Evolutionary conservation across 1,140 invertebrate species (phyloP).

Genomic region (Streblospio benedicti): DNA sequence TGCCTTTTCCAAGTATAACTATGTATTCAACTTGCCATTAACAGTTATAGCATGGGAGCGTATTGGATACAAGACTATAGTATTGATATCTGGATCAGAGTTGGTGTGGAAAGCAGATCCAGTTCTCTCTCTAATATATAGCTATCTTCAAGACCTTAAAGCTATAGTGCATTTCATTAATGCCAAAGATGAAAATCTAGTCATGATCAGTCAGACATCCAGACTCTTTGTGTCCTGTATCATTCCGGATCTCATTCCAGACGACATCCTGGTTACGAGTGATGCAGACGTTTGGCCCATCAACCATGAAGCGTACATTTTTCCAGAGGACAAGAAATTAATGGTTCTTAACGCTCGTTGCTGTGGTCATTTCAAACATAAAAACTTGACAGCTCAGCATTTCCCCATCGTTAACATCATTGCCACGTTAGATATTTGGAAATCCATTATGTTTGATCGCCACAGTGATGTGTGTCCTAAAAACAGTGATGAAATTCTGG

Average conservation of each 20-base stretch:
- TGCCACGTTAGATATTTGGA: slow-evolving; percentile 17
- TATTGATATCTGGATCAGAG: slow-evolving; percentile 7
- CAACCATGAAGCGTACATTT: slow-evolving; percentile 3
- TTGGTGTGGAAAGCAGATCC: no score
- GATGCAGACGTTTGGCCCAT: slow-evolving; percentile 18
- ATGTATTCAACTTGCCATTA: slow-evolving; percentile 9
- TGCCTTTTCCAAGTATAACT: no score
- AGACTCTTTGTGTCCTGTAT: slow-evolving; percentile 12
- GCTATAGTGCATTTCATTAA: no score
- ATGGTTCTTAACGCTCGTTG: slow-evolving; percentile 17
- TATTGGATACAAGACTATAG: not conserved
- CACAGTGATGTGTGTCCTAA: not conserved
- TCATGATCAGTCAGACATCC: slow-evolving; percentile 8
- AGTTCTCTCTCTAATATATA: no score
- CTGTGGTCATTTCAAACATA: slow-evolving; percentile 15
- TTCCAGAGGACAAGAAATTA: slow-evolving; percentile 5
- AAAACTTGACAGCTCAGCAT: slow-evolving; percentile 12
- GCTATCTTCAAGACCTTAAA: no score
- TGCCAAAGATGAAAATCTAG: no score
- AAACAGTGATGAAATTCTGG: slow-evolving; percentile 10
- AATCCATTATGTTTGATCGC: not conserved
- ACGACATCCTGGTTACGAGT: slow-evolving; percentile 4
- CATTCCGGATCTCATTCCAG: not conserved
- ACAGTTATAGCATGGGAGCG: slow-evolving; percentile 8
- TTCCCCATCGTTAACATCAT: slow-evolving; percentile 20